These are phyloP conservation scores for Pangasius sanitwongsei DNA, from an alignment of 2,797 vertebrate species.

Conservation along the genomic window DNA sequence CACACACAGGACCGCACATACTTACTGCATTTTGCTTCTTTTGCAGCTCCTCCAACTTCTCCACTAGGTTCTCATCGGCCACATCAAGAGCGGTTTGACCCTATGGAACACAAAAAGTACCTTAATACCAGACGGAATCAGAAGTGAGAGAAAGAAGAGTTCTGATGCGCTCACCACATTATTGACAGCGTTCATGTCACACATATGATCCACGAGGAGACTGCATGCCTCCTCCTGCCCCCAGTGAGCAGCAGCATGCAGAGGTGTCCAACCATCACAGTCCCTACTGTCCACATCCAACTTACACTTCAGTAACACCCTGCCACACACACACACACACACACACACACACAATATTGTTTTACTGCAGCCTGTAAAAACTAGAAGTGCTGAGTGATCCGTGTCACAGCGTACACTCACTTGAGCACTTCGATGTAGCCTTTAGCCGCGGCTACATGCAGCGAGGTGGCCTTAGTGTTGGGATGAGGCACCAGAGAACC, in stretches of 20 bases:
- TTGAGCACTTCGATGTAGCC: slow-evolving; percentile 85
- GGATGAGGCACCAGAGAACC: slow-evolving; percentile 76
- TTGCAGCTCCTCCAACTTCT: slow-evolving; percentile 81
- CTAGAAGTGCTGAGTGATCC: not conserved
- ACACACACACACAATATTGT: not conserved
- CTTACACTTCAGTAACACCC: slow-evolving; percentile 77
- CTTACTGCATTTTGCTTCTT: slow-evolving; percentile 83
- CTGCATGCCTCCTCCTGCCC: slow-evolving; percentile 83
- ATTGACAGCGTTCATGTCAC: slow-evolving; percentile 81
- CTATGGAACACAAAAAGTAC: slow-evolving; percentile 63
- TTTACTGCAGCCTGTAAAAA: not conserved
- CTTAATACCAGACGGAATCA: not conserved
- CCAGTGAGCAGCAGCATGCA: slow-evolving; percentile 85
- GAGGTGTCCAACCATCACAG: slow-evolving; percentile 81
- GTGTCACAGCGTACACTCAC: slow-evolving; percentile 66
- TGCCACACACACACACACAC: slow-evolving; percentile 33
- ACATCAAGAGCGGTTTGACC: slow-evolving; percentile 84
- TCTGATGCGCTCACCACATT: slow-evolving; percentile 75
- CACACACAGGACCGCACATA: slow-evolving; percentile 36
- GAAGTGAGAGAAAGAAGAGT: too few species aligned
- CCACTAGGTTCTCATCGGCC: slow-evolving; percentile 79
- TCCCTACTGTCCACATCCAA: slow-evolving; percentile 79
- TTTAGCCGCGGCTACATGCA: slow-evolving; percentile 84
- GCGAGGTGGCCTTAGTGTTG: slow-evolving; percentile 81
- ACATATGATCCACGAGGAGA: slow-evolving; percentile 79